Percentiles rank a stretch among this genome's conserved stretches.
Conservation (phyloP, 2,888 invertebrate genomes). For the Parapristionchus giblindavisi region DNA sequence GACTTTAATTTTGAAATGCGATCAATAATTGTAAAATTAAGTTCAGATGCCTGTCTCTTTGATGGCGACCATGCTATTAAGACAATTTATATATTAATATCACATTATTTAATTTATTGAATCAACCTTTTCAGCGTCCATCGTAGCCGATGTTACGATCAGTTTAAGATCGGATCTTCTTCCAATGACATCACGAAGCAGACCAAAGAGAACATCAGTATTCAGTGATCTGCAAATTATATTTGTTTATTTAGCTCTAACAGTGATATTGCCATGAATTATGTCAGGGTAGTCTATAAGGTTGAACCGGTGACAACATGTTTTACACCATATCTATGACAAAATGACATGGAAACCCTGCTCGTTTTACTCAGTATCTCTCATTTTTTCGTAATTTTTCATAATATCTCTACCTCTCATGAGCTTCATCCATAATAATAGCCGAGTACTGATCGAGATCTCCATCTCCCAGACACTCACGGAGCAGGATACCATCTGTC, state of each 20-base stretch:
- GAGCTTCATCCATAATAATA: constrained; percentile 99
- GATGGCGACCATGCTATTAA: too few species aligned
- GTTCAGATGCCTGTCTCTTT: too few species aligned
- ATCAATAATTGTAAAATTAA: background rate
- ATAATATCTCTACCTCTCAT: constrained; percentile 77
- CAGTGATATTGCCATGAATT: too few species aligned
- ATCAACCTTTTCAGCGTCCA: constrained; percentile 89
- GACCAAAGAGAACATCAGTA: constrained; percentile 95
- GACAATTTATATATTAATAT: too few species aligned
- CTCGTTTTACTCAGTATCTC: background rate
- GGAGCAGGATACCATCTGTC: constrained; percentile 97
- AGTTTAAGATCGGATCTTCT: constrained; percentile 85
- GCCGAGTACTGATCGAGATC: constrained; percentile 97
- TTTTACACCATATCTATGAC: background rate
- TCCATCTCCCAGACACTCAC: constrained; percentile 93
- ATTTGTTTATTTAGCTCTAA: too few species aligned
- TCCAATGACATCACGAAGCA: constrained; percentile 79
- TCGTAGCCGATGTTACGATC: constrained; percentile 98
- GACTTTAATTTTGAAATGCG: background rate
- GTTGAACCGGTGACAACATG: background rate
- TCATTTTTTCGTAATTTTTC: background rate
- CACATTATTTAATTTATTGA: too few species aligned
- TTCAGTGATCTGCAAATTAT: constrained; percentile 79
- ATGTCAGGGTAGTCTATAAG: too few species aligned
- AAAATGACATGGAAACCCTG: background rate